Base-by-base conservation (phyloP, 2,888 invertebrate genomes). In the Lasioglossum calceatum region DNA sequence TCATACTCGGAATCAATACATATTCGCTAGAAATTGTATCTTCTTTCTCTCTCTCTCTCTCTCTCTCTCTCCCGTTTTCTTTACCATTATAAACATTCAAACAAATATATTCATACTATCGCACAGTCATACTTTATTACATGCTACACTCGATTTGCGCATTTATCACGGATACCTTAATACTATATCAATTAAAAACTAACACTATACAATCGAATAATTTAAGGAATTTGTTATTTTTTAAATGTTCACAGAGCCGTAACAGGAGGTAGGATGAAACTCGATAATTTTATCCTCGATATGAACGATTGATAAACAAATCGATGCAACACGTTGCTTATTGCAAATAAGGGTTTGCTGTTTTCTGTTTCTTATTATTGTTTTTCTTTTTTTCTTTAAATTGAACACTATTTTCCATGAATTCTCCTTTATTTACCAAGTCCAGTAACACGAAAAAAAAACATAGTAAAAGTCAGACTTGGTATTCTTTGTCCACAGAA, bases 151-250 rank as follows among this genome's bases (percentile, higher is more conserved):
- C 88, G 77, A 79, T 90, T 89, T 89, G 81, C 87, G 85, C 84
- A 87, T 83, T 88, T 91, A 79, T 87, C 86, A 84, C 79, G 83
- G n/a, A 85, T 77, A 89, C 64, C 87, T 89, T 88, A 90, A 81
- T 58, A 82, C 80, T 90, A 91, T 75, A 91, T 77, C 27, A 82
- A 85, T 87, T 88, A 85, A 90, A 85, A 79, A 76, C 73, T 91
- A 91, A 90, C 87, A 78, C 90, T 91, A 91, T 88, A 91, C 86
- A 91, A 67, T 78, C 78, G 73, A 87, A 91, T 91, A 91, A 91
- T 89, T 91, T 91, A 91, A 90, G 87, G 83, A 87, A 89, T 87
- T 87, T 64, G 64, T 64, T 64, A 32, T 16, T 86, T 64, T 86
- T 85, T 88, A 80, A 86, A 85, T 86, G 80, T 88, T 90, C 72